phyloP scores from a whole-genome alignment of 2,113 vertebrate genomes.

The Carassius carassius region DNA sequence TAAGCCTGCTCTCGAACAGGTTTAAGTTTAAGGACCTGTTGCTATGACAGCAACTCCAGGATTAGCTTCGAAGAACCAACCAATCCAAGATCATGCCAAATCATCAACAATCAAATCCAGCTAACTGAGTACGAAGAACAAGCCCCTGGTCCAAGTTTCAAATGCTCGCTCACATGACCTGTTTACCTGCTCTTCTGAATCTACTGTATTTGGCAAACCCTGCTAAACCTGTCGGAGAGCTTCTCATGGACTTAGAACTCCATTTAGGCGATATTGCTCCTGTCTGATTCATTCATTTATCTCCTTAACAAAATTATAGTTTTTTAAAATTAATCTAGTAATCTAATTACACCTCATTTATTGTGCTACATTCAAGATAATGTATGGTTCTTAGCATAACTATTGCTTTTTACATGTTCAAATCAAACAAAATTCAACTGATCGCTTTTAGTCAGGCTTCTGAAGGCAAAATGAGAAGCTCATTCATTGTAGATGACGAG shows the following conservation, averaged over 20 bases:
- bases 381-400: not conserved
- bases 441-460: not conserved
- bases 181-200: constrained; percentile 45
- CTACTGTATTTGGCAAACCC: constrained; percentile 48
- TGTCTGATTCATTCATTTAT: not conserved
- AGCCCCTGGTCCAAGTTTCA: constrained; percentile 15
- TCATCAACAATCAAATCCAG: too few relatives aligned
- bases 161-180: constrained; percentile 32
- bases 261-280: constrained; percentile 10
- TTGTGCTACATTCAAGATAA: not conserved
- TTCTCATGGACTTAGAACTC: constrained; percentile 29
- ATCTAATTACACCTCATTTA: not conserved
- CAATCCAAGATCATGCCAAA: too few relatives aligned
- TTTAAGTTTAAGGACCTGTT: too few relatives aligned
- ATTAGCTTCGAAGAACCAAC: too few relatives aligned
- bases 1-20: too few relatives aligned
- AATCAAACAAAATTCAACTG: not conserved
- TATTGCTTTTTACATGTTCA: not conserved
- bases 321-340: too few relatives aligned
- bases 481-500: not conserved
- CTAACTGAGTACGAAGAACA: too few relatives aligned
- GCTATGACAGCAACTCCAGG: too few relatives aligned
- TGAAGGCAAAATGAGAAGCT: not conserved
- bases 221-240: constrained; percentile 69
- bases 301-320: not conserved